Percentiles rank a stretch among this genome's conserved stretches.
Evolutionary conservation across 2,113 vertebrate species (phyloP).

Genomic region (Pipa parva): DNA sequence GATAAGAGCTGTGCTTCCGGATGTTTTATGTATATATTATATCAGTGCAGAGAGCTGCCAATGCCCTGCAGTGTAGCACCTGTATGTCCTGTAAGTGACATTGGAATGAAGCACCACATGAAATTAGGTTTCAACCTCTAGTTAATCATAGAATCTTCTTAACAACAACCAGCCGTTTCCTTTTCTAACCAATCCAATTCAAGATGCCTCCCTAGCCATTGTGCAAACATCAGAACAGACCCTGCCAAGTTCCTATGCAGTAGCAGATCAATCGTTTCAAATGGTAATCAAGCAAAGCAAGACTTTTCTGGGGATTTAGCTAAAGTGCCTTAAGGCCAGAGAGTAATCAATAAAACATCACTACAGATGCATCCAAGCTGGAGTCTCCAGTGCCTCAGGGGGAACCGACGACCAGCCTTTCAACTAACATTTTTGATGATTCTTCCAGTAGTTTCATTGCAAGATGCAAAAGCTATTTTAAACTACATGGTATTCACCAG

Average conservation of each 20-base stretch:
- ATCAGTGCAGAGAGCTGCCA: constrained; percentile 14
- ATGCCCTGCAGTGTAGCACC: constrained; percentile 38
- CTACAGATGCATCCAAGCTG: constrained; percentile 36
- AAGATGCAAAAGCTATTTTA: constrained; percentile 41
- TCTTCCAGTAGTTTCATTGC: constrained; percentile 38
- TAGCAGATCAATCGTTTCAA: constrained; percentile 37
- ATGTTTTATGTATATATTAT: constrained; percentile 16
- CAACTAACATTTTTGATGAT: constrained; percentile 39
- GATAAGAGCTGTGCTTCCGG: constrained; percentile 17
- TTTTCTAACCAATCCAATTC: constrained; percentile 9
- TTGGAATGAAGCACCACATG: constrained; percentile 18
- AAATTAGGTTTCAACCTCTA: constrained; percentile 13
- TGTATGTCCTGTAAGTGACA: constrained; percentile 30
- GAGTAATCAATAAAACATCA: constrained; percentile 40
- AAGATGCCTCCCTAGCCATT: constrained; percentile 8
- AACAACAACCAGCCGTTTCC: constrained; percentile 15
- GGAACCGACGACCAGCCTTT: constrained; percentile 29
- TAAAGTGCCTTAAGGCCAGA: constrained; percentile 38
- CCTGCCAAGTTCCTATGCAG: constrained; percentile 22
- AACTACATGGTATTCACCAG: constrained; percentile 30
- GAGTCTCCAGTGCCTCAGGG: constrained; percentile 32
- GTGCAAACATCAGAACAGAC: constrained; percentile 21
- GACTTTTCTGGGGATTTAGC: constrained; percentile 28
- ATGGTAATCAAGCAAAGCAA: constrained; percentile 33
- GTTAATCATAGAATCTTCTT: too few species aligned